Conservation (phyloP, 2,113 vertebrate species). For the Cephalopholis sonnerati region DNA sequence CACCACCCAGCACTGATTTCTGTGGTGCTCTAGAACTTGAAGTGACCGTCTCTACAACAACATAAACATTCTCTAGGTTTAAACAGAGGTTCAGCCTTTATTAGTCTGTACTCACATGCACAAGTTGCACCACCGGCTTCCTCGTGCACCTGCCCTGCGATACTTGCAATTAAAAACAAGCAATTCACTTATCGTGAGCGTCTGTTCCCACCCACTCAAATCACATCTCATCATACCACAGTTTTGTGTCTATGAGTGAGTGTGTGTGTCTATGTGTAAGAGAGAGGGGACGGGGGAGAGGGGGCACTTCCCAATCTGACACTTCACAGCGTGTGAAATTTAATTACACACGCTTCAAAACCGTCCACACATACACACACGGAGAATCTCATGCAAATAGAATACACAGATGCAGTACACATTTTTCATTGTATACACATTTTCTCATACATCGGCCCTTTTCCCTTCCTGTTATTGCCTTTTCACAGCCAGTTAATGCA, state of each 20-base stretch:
- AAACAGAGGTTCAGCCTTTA: background rate
- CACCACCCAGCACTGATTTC: no score
- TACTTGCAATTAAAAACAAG: slow-evolving; percentile 78
- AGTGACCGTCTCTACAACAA: background rate
- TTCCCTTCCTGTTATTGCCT: background rate
- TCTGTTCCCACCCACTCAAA: slow-evolving; percentile 74
- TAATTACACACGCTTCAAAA: slow-evolving; percentile 69
- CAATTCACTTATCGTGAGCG: slow-evolving; percentile 72
- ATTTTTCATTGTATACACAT: slow-evolving; percentile 14
- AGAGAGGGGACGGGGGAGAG: background rate
- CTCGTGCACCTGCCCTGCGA: background rate
- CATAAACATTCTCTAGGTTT: background rate
- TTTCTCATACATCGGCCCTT: background rate
- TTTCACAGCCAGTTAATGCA: background rate
- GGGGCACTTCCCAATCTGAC: slow-evolving; percentile 58
- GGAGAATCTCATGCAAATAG: slow-evolving; percentile 24
- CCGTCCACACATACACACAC: slow-evolving; percentile 32
- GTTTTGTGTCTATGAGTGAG: slow-evolving; percentile 19
- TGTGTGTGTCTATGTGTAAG: background rate
- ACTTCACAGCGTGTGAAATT: slow-evolving; percentile 73
- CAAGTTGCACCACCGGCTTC: slow-evolving; percentile 2
- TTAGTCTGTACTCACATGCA: background rate
- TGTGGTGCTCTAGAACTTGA: background rate
- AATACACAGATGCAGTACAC: background rate
- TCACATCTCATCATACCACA: slow-evolving; percentile 51